Conservation (phyloP, 1,140 invertebrate genomes). For the Lethrus apterus region DNA sequence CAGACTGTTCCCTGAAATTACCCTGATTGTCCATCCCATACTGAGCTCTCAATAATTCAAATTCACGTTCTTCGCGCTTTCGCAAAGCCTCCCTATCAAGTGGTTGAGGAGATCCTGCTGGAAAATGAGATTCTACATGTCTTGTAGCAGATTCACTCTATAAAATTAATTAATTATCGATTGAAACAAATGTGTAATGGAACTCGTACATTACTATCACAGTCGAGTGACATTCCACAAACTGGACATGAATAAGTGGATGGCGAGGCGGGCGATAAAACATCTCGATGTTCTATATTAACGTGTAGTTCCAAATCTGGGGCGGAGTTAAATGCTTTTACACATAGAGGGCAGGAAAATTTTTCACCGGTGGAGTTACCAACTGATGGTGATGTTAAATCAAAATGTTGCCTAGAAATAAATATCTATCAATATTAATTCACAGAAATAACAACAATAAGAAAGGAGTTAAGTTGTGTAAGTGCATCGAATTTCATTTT, state of each 20-base stretch:
- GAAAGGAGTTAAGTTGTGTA: background rate
- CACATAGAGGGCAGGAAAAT: conserved; percentile 63
- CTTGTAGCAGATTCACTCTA: conserved; percentile 44
- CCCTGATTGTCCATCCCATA: conserved; percentile 78
- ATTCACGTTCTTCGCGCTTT: conserved; percentile 69
- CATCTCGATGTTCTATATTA: conserved; percentile 73
- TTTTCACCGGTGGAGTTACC: conserved; percentile 38
- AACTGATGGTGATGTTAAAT: conserved; percentile 68
- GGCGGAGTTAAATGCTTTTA: conserved; percentile 61
- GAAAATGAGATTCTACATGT: conserved; percentile 41
- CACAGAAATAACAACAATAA: background rate
- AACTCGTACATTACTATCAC: conserved; percentile 30
- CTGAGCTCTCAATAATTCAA: conserved; percentile 70
- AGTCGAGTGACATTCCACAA: conserved; percentile 34
- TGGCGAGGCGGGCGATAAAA: conserved; percentile 51
- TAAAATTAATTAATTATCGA: conserved; percentile 7
- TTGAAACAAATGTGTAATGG: background rate
- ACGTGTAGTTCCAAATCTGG: conserved; percentile 79
- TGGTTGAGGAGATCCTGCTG: conserved; percentile 31
- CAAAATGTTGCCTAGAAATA: conserved; percentile 60
- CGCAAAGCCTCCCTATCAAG: conserved; percentile 62
- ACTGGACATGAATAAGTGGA: conserved; percentile 33
- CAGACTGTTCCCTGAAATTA: conserved; percentile 62
- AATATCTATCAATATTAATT: background rate
- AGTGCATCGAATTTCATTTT: too few species aligned